Base-by-base conservation (phyloP, 1,140 invertebrate genomes). In the Cataglyphis hispanica region DNA sequence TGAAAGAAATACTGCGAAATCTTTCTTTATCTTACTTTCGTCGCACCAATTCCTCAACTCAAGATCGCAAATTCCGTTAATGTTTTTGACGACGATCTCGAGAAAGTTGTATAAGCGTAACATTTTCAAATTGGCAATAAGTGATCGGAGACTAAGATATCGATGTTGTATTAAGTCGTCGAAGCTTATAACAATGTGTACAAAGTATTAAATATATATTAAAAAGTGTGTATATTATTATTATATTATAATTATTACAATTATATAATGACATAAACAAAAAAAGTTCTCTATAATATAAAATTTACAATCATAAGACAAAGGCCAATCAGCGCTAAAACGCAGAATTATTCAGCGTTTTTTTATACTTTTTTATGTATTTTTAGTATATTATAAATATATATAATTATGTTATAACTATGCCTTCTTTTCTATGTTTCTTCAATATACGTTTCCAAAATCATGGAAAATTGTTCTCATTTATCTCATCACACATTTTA, bases 141-240 rank as follows among this genome's bases (percentile, higher is more conserved):
- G 22, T 27, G 11, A 53, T 67, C 19, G 13, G 1, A 13, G 19
- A 87, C 27, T 66, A 53, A 43, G 43, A 67, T 88, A 85, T 86
- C 81, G 60, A 89, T 72, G 56, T 86, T 67, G 83, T 86, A 86
- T 90, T 67, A 60, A 89, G 91, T 78, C 91, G 91, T 89, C 50
- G 91, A 93, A 93, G 90, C 90, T 92, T 93, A 92, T 88, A 67
- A 64, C 13, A 92, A 86, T 93, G 92, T 93, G 92, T 93, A 93
- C 91, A 93, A 93, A 93, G 90, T 92, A 93, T 92, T 90, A 91
- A 91, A 89, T 91, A 92, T 70, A 64, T 76, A n/a, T 27, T 43
- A 27, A 61, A 58, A 25, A 10, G 25, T 27, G 16, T 63, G 56
- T 76, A 76, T 40, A 76, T 40, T 31, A 46, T 91, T 86, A 88